Evolutionary conservation across 2,797 vertebrate genomes (phyloP).

Genomic region (Sebastes hopkinsi): DNA sequence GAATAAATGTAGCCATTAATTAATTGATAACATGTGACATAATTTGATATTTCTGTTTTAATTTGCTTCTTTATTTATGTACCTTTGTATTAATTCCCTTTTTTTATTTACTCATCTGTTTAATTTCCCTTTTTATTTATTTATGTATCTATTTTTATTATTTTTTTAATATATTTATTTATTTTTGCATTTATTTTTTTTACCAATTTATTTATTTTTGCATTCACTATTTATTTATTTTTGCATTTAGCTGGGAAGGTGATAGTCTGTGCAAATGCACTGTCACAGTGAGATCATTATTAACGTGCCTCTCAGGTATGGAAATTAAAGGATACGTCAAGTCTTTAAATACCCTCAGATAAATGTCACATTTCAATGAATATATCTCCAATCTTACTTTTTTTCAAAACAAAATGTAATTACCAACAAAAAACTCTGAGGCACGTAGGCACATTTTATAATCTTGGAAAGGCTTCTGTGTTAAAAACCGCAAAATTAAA

Average conservation of each 20-base stretch:
- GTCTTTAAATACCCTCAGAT: background rate
- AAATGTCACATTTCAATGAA: background rate
- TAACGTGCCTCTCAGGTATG: background rate
- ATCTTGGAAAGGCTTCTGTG: background rate
- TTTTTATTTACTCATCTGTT: no score
- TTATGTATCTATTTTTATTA: no score
- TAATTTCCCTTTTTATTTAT: no score
- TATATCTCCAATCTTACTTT: background rate
- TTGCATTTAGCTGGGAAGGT: background rate
- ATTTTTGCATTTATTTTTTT: no score
- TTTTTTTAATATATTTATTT: no score
- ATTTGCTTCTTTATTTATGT: no score
- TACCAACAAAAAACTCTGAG: background rate
- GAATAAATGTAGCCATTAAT: no score
- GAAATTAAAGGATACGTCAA: background rate
- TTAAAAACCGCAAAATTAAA: background rate
- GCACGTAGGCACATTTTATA: background rate
- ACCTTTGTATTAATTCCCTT: no score
- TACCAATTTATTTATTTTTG: no score
- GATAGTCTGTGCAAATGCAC: background rate
- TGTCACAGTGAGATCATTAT: background rate
- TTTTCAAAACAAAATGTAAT: background rate
- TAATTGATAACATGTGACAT: no score
- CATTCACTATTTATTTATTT: no score
- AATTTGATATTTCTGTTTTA: no score